Evolutionary conservation across 2,888 invertebrate species (phyloP).

Genomic region (Ormyrus pomaceus): DNA sequence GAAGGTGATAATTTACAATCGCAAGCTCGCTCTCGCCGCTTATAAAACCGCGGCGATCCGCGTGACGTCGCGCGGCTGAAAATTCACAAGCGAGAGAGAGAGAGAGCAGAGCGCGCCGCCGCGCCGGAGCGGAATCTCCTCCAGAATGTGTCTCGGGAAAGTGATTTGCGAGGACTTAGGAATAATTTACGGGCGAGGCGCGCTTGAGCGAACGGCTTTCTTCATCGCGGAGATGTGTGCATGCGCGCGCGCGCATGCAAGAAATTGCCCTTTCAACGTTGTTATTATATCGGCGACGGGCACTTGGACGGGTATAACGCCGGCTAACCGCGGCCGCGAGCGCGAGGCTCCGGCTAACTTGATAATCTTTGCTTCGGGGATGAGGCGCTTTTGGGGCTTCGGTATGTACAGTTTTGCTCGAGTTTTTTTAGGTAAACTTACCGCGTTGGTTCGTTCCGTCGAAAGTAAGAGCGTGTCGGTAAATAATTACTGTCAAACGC

Average conservation of each 20-base stretch:
- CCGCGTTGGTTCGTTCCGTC: too few species aligned
- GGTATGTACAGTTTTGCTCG: too few species aligned
- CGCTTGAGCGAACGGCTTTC: not conserved
- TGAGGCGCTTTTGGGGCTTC: too few species aligned
- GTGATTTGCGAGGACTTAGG: conserved; percentile 40
- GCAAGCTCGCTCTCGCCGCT: not conserved
- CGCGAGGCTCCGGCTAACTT: too few species aligned
- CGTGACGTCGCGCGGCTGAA: not conserved
- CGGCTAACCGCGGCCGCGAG: too few species aligned
- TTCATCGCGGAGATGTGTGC: too few species aligned
- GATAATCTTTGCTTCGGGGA: too few species aligned
- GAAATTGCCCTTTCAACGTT: conserved; percentile 30
- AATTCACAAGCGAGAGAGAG: conserved; percentile 5
- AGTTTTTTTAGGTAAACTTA: too few species aligned
- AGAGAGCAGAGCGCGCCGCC: not conserved
- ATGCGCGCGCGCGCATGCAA: not conserved
- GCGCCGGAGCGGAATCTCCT: conserved; percentile 9
- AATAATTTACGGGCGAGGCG: conserved; percentile 32
- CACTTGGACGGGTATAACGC: not conserved
- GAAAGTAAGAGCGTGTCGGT: too few species aligned
- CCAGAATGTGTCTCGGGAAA: conserved; percentile 34
- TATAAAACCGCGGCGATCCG: conserved; percentile 13
- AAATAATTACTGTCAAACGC: too few species aligned
- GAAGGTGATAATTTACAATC: conserved; percentile 32
- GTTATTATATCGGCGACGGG: conserved; percentile 17